Conservation (phyloP, 2,113 vertebrate species). For the Neolamprologus sp. region DNA sequence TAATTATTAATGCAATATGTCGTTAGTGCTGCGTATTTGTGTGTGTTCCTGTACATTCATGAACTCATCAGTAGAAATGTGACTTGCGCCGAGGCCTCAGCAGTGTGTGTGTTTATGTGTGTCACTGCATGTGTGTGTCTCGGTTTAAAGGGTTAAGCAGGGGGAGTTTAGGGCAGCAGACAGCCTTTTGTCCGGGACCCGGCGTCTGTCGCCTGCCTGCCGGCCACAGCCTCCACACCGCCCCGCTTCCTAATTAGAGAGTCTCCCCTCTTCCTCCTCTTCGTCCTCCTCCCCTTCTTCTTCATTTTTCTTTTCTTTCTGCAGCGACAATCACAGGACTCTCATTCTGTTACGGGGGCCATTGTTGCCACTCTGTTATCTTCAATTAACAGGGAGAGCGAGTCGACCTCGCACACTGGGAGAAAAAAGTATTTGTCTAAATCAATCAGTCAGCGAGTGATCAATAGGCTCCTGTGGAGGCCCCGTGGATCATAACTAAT, state of each 20-base stretch:
- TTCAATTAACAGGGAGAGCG: conserved; percentile 73
- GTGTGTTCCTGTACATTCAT: not conserved
- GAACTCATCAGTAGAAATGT: not conserved
- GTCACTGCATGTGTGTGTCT: conserved; percentile 26
- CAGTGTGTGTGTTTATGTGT: conserved; percentile 8
- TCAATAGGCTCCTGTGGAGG: conserved; percentile 70
- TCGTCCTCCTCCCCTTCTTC: conserved; percentile 27
- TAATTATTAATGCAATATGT: rapidly evolving
- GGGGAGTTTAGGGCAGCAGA: conserved; percentile 73
- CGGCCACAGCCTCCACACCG: conserved; percentile 70
- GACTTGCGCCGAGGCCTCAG: not conserved
- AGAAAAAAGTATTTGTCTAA: conserved; percentile 70
- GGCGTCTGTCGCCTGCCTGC: conserved; percentile 80
- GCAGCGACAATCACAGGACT: conserved; percentile 68
- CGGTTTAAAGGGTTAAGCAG: conserved; percentile 64
- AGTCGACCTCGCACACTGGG: conserved; percentile 66
- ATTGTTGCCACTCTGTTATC: conserved; percentile 73
- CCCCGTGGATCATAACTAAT: conserved; percentile 47
- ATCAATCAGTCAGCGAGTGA: conserved; percentile 71
- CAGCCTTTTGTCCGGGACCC: conserved; percentile 73
- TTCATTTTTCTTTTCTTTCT: conserved; percentile 66
- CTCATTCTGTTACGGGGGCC: conserved; percentile 66
- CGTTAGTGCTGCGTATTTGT: not conserved
- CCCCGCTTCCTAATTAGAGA: conserved; percentile 74
- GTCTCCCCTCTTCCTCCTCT: not conserved